Percentiles rank a stretch among this genome's conserved stretches.
Conservation (phyloP, 2,888 invertebrate genomes). For the Malthinus flaveolus region DNA sequence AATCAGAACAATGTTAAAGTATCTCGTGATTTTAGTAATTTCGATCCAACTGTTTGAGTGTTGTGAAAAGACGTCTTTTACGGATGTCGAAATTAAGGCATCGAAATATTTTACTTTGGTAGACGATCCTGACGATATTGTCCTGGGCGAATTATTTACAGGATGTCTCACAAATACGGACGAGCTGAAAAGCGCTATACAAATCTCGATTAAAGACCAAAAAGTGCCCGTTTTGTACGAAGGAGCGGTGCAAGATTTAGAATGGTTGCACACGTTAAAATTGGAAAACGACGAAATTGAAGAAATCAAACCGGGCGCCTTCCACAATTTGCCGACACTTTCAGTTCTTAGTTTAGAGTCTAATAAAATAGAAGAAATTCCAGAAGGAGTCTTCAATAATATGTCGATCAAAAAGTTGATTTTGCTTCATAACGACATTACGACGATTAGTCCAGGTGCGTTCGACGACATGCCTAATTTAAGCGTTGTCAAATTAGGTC, state of each 20-base stretch:
- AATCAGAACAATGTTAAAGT: neutral
- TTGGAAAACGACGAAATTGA: slow-evolving; percentile 18
- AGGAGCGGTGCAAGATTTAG: slow-evolving; percentile 35
- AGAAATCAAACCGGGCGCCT: slow-evolving; percentile 27
- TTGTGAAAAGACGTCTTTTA: slow-evolving; percentile 22
- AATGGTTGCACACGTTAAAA: slow-evolving; percentile 21
- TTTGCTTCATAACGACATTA: slow-evolving; percentile 14
- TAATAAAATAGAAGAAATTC: slow-evolving; percentile 16
- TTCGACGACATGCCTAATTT: slow-evolving; percentile 43
- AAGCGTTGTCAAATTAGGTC: slow-evolving; percentile 42
- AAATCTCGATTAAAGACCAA: slow-evolving; percentile 13
- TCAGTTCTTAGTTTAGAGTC: slow-evolving; percentile 4
- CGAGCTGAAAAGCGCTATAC: slow-evolving; percentile 15
- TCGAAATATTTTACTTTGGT: slow-evolving; percentile 12
- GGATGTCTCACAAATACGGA: slow-evolving; percentile 12
- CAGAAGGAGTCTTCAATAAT: slow-evolving; percentile 22
- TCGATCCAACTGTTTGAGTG: neutral
- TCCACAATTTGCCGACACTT: slow-evolving; percentile 20
- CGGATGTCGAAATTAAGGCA: slow-evolving; percentile 12
- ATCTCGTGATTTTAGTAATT: neutral
- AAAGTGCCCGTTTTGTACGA: slow-evolving; percentile 8
- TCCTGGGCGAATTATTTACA: slow-evolving; percentile 3
- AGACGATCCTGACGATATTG: slow-evolving; percentile 13
- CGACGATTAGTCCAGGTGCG: slow-evolving; percentile 31
- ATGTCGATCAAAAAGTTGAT: slow-evolving; percentile 9